phyloP scores from a whole-genome alignment of 2,797 vertebrate species.

The Ctenopoma multispine region DNA sequence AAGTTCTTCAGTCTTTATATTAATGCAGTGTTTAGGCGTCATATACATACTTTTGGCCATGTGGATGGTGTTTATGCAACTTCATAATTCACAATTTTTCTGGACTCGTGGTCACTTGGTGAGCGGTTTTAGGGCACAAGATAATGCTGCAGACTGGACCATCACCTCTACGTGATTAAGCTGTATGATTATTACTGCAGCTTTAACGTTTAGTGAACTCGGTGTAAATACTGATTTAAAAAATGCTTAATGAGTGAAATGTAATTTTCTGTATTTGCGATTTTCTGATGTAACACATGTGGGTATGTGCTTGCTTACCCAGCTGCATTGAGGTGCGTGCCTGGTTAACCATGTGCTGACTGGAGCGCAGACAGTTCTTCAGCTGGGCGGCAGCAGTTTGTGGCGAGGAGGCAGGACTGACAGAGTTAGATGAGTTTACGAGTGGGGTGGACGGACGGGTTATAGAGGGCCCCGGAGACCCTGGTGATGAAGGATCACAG shows the following conservation, averaged over 20 bases:
- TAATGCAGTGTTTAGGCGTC: not conserved
- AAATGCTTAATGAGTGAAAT: conserved; percentile 7
- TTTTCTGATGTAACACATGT: conserved; percentile 6
- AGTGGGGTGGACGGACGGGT: conserved; percentile 87
- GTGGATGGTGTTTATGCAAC: not conserved
- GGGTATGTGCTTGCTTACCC: conserved; percentile 81
- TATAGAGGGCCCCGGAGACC: conserved; percentile 79
- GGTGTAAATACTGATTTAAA: conserved; percentile 7
- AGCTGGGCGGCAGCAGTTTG: conserved; percentile 85
- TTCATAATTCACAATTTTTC: not conserved
- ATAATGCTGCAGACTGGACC: not conserved
- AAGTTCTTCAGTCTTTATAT: not conserved
- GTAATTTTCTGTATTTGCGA: not conserved
- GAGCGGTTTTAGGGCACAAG: not conserved
- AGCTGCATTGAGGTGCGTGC: conserved; percentile 87
- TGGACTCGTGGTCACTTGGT: conserved; percentile 23
- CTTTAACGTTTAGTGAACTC: conserved; percentile 13
- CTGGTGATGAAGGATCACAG: conserved; percentile 82
- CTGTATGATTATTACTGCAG: conserved; percentile 18
- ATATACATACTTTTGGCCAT: conserved; percentile 2
- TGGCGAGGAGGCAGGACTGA: conserved; percentile 81
- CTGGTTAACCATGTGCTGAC: conserved; percentile 86
- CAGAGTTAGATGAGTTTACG: conserved; percentile 71
- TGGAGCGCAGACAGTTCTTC: conserved; percentile 89
- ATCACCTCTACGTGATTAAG: conserved; percentile 17